A percentile compares a stretch with the other conserved stretches of the same genome.
These are phyloP conservation scores for Platerodrilus igneus DNA, from an alignment of 2,888 invertebrate genomes.

Conservation along the genomic window DNA sequence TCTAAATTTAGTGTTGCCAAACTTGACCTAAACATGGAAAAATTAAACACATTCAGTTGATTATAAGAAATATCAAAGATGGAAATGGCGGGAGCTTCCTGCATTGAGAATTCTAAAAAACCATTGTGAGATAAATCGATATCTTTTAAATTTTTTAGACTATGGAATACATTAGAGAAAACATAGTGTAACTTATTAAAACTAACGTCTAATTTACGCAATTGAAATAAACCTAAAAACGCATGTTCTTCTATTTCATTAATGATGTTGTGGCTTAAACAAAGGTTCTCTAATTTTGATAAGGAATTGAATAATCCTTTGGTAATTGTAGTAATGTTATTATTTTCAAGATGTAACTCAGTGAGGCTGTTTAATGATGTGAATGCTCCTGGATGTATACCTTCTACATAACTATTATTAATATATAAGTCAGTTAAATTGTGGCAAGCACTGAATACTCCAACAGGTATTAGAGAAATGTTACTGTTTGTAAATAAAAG, in stretches of 20 bases:
- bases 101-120: too few relatives aligned
- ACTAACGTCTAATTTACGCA: not conserved
- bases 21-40: not conserved
- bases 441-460: slow-evolving; percentile 42
- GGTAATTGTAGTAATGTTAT: slow-evolving; percentile 44
- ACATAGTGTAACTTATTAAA: slow-evolving; percentile 1
- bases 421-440: slow-evolving; percentile 51
- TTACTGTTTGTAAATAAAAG: slow-evolving; percentile 7
- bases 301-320: slow-evolving; percentile 53
- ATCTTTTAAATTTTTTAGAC: not conserved
- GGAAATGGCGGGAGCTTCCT: too few relatives aligned
- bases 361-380: slow-evolving; percentile 32
- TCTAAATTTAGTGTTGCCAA: not conserved
- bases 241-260: slow-evolving; percentile 2
- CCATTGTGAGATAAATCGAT: slow-evolving; percentile 8
- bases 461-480: slow-evolving; percentile 10
- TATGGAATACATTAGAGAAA: not conserved
- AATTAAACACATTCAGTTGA: not conserved
- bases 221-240: slow-evolving; percentile 2
- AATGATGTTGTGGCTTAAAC: slow-evolving; percentile 2
- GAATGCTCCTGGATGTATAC: slow-evolving; percentile 45
- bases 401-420: slow-evolving; percentile 9
- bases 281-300: slow-evolving; percentile 26
- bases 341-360: slow-evolving; percentile 40
- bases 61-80: slow-evolving; percentile 9